Base-by-base conservation (phyloP, 2,797 vertebrate species). In the Phoeniculus purpureus region DNA sequence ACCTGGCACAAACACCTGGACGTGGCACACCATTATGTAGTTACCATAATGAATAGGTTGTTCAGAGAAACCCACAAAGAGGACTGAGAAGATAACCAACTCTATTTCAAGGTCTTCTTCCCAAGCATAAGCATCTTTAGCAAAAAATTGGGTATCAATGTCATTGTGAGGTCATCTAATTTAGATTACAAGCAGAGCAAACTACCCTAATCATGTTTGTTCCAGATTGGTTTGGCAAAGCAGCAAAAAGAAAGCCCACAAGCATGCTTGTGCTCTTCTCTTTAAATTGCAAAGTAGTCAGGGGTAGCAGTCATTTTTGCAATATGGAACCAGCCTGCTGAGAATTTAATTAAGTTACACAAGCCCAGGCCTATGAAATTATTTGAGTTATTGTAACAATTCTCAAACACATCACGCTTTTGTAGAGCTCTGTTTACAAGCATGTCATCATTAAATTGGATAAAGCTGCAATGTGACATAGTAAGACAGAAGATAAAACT, bases 281-380 rank as follows among this genome's bases (percentile, higher is more conserved):
- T 74, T 60, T 89, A 89, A 86, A 90, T 48, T 86, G 81, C 90
- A 92, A 92, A 91, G 82, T 62, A 87, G 80, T 73, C 73, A 74
- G 71, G 77, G 34, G 82, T 77, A 86, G 80, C 60, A 81, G 60
- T 82, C 37, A 67, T 85, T 88, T 93, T 60, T 94, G 80, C 58
- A 79, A 74, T 50, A 79, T 25, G 77, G 40, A 92, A 88, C 77
- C 74, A 74, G 80, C 75, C 85, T 93, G 74, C 80, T 88, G 80
- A 94, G 78, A 94, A 88, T 71, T 84, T 67, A 83, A 95, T 93
- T 80, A 88, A 78, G 60, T 85, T 92, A 92, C 12, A 25, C 54
- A 92, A 92, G 84, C 40, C 54, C 77, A 90, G 85, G 37, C 65
- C 72, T 76, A 79, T 2, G 12, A 89, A 92, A 87, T 91, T 60